Evolutionary conservation across 2,797 vertebrate genomes (phyloP), one percentile per base, ranked within the genome.

Genomic region (Xiphorhynchus erythropygius): DNA sequence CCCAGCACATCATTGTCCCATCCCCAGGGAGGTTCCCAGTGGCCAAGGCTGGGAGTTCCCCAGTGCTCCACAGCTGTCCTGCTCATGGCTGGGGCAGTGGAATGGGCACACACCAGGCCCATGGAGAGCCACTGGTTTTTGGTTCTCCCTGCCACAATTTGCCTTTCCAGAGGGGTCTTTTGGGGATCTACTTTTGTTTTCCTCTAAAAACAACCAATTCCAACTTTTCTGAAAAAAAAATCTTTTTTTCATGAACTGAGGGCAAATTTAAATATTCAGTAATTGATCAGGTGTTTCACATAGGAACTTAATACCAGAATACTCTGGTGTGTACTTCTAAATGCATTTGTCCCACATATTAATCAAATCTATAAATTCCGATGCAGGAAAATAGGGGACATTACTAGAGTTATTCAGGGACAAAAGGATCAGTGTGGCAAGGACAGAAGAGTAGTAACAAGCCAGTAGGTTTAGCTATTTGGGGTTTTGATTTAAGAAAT

Each of bases 401-500:
- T 59, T 37, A 18, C 22, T 50, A 27, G 74, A 81, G 70, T 81
- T 77, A 89, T 67, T 90, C 68, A 69, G 73, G 47, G 76, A 63
- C 50, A n/a, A 74, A 71, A 91, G 50, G 22, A 73, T 55, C 12
- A 17, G n/a, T 44, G 19, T 39, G 74, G 78, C 71, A 91, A 94
- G 68, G 82, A 49, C 32, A 60, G 64, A 77, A 81, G 56, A 94
- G 76, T 86, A 41, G 33, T 77, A 55, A 76, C 67, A 33, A 77
- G 42, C 46, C 63, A 42, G 56, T 81, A 75, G n/a, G 37, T 96
- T 87, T 80, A 87, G 65, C 28, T 89, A 37, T 65, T 32, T 44
- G 59, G 22, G 22, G 4, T 35, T 92, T 96, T 94, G 86, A 89
- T 89, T 84, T 89, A 33, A 83, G 71, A 96, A 84, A 69, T 57